Base-by-base conservation (phyloP, 2,113 vertebrate genomes). In the Oryzias woworae region DNA sequence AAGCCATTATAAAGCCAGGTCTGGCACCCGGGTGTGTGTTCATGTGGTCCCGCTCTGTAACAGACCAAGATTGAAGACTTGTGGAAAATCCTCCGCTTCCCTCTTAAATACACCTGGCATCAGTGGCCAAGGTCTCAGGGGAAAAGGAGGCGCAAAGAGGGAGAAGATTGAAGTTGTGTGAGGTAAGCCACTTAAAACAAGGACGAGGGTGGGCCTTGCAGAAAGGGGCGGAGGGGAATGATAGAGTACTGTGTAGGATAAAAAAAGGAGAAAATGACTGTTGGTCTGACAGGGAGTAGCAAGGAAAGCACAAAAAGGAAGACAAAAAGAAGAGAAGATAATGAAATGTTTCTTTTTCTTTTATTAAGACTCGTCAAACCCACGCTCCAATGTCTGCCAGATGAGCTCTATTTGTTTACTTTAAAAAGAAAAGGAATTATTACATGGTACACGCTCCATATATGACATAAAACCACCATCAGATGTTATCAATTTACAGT, bases 1-100 rank as follows among this genome's bases (percentile, higher is more conserved):
- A 79, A 83, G 80, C 80, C 70, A 72, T 65, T 62, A 69, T 81
- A 73, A 85, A 81, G 62, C 75, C 69, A 45, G 60, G 58, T 80
- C 79, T 80, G 85, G 83, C 83, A 76, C 77, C 73, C 54, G 12
- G 65, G 69, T 73, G 78, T 85, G 85, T 84, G 81, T 81, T 81
- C 77, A 77, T 80, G 77, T 81, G 77, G 69, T 77, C 71, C 62
- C 17, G 54, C 75, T 75, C 73, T 75, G 62, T 61, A 75, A 77
- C 79, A 84, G 68, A 86, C 71, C 61, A 69, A 72, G 84, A 85
- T 75, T 83, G 77, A 74, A 83, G 84, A 76, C 81, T 81, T 80
- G 78, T 60, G 69, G 69, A 83, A 85, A 88, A 88, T 85, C 82
- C 78, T 76, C 16, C 4, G 73, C 71, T 85, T 80, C 78, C 71